Evolutionary conservation across 2,888 invertebrate genomes (phyloP).

Genomic region (Ophion ventricosus): DNA sequence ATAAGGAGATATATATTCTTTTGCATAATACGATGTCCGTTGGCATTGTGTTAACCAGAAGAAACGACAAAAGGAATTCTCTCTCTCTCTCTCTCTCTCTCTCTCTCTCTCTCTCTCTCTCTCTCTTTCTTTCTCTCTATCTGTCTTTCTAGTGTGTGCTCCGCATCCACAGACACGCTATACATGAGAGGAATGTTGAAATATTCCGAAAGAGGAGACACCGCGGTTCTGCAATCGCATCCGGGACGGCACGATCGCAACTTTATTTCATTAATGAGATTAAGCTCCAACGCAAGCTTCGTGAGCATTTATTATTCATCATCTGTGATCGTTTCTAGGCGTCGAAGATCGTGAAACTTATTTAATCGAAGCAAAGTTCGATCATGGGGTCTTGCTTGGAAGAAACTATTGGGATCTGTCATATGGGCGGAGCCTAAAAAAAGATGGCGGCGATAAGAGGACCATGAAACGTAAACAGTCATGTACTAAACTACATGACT

Average conservation of each 20-base stretch:
- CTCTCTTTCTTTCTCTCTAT: not conserved
- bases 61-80: constrained; percentile 34
- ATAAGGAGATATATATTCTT: constrained; percentile 44
- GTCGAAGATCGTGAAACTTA: too few species aligned
- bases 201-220: not conserved
- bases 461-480: too few species aligned
- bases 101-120: constrained; percentile 3
- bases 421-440: too few species aligned
- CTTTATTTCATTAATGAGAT: not conserved
- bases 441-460: too few species aligned
- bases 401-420: too few species aligned
- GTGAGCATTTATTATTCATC: not conserved
- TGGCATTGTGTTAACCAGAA: constrained; percentile 25
- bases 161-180: not conserved
- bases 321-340: not conserved
- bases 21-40: constrained; percentile 6
- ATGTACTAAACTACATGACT: too few species aligned
- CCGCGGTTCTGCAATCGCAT: not conserved
- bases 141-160: not conserved
- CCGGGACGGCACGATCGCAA: not conserved
- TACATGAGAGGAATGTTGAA: not conserved
- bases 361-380: too few species aligned
- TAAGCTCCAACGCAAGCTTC: not conserved
- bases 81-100: not conserved
- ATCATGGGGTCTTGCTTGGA: too few species aligned